phyloP scores from a whole-genome alignment of 2,888 invertebrate genomes.

The Troides helena region DNA sequence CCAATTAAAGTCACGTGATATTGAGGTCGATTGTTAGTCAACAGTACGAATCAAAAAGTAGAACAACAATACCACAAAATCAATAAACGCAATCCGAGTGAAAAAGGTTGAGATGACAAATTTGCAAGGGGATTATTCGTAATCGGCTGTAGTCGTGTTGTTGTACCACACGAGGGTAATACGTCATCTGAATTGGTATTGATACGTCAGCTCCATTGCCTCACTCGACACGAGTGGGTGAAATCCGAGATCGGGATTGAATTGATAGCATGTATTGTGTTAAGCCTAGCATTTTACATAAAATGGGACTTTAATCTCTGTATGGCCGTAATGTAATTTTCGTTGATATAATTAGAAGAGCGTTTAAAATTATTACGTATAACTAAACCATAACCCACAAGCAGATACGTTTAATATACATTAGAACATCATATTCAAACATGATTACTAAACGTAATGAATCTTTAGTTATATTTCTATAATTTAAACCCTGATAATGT shows the following conservation, averaged over 20 bases:
- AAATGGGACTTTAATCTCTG: constrained; percentile 12
- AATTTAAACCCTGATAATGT: too few relatives aligned
- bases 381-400: too few relatives aligned
- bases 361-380: neutral
- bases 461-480: too few relatives aligned
- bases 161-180: constrained; percentile 38
- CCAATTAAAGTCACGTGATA: too few relatives aligned
- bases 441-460: too few relatives aligned
- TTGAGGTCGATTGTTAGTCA: too few relatives aligned
- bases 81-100: neutral
- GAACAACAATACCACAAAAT: too few relatives aligned
- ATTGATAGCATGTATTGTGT: constrained; percentile 32
- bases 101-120: constrained; percentile 3
- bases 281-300: constrained; percentile 20
- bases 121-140: constrained; percentile 24
- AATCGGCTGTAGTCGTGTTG: constrained; percentile 23
- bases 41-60: too few relatives aligned
- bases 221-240: constrained; percentile 35
- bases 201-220: constrained; percentile 45
- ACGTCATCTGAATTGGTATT: constrained; percentile 54
- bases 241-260: constrained; percentile 34
- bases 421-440: too few relatives aligned
- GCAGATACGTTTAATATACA: too few relatives aligned
- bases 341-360: neutral
- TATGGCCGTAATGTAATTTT: constrained; percentile 4